Evolutionary conservation across 2,888 invertebrate genomes (phyloP).

Genomic region (Lasioglossum lativentre): DNA sequence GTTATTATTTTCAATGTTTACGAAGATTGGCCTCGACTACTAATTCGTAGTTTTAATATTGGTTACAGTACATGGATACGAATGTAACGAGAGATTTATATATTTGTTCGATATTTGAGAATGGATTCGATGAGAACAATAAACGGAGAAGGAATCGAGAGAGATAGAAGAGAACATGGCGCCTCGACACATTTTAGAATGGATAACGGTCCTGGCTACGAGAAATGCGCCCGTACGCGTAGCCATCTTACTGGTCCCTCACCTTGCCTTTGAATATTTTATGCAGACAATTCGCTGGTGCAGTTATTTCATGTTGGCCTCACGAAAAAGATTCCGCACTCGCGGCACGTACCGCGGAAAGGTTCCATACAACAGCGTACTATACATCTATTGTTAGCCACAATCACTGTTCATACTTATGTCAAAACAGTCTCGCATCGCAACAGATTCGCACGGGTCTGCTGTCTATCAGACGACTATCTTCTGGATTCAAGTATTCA

Average conservation of each 20-base stretch:
- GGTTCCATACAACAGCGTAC: constrained; percentile 55
- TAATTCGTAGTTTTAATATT: too few relatives aligned
- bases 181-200: constrained; percentile 70
- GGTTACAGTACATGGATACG: too few relatives aligned
- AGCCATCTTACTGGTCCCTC: constrained; percentile 72
- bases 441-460: constrained; percentile 43
- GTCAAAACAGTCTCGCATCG: constrained; percentile 48
- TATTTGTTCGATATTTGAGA: constrained; percentile 30
- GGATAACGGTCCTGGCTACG: constrained; percentile 78
- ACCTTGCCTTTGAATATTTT: constrained; percentile 81
- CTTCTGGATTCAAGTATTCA: not conserved
- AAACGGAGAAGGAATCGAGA: constrained; percentile 53
- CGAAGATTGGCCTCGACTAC: too few relatives aligned
- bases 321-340: constrained; percentile 77
- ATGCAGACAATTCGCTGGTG: constrained; percentile 82
- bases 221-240: constrained; percentile 71
- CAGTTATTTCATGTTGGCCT: constrained; percentile 81
- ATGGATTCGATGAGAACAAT: constrained; percentile 42
- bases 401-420: constrained; percentile 61
- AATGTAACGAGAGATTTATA: constrained; percentile 43
- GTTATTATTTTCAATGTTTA: too few relatives aligned
- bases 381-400: constrained; percentile 76
- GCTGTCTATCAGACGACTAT: not conserved
- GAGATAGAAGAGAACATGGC: constrained; percentile 56
- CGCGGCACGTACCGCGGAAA: constrained; percentile 77